phyloP scores from a whole-genome alignment of 2,797 vertebrate species.

The Pantherophis alleghaniensis region DNA sequence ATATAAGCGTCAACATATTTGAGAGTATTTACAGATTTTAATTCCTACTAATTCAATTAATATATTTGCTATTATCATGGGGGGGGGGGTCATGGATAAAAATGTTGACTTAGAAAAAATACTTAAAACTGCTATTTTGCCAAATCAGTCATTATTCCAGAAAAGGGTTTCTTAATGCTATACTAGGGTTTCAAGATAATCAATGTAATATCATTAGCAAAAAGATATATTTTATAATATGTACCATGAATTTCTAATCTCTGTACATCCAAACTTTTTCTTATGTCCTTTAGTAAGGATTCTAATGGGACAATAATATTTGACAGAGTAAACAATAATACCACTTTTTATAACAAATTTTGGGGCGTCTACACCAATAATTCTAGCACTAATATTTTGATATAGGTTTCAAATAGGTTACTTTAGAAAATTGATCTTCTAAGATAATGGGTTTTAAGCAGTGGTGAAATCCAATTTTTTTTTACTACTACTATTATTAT shows the following conservation, averaged over 20 bases:
- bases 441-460: background rate
- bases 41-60: background rate
- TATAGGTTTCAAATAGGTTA: background rate
- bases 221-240: background rate
- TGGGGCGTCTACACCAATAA: background rate
- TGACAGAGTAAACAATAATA: background rate
- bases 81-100: background rate
- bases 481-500: too few relatives aligned
- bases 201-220: background rate
- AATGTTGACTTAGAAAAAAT: background rate
- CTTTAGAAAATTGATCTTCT: background rate
- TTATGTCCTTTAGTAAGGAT: background rate
- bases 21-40: background rate
- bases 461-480: too few relatives aligned
- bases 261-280: background rate
- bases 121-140: background rate
- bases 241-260: background rate
- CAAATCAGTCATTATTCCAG: background rate
- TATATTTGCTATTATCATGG: background rate
- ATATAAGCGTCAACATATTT: background rate
- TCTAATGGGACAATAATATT: background rate
- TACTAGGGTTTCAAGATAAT: background rate
- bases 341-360: background rate
- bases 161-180: background rate
- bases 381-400: background rate